Conservation (phyloP, 2,888 invertebrate species). For the Cerastis leucographa region DNA sequence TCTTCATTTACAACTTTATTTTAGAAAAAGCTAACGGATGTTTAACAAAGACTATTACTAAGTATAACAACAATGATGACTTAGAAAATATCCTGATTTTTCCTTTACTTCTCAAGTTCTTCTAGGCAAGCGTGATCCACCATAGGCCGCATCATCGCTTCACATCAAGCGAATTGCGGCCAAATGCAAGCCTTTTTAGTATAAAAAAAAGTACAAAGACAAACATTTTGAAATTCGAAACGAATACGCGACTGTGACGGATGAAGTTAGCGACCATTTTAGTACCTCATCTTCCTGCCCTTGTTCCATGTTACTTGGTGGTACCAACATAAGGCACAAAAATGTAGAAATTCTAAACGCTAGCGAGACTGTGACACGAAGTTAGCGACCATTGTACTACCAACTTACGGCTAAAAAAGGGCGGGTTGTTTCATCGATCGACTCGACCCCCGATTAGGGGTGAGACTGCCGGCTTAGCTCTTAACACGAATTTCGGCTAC, state of each 20-base stretch:
- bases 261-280: neutral
- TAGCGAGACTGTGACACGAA: slow-evolving; percentile 64
- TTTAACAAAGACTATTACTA: no score
- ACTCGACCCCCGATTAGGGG: slow-evolving; percentile 52
- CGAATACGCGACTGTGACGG: neutral
- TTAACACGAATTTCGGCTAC: slow-evolving; percentile 22
- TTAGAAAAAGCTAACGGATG: no score
- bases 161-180: no score
- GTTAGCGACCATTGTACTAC: slow-evolving; percentile 63
- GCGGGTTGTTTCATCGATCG: slow-evolving; percentile 76
- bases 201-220: no score
- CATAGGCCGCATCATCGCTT: no score
- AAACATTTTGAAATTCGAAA: no score
- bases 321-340: neutral
- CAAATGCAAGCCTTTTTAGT: no score
- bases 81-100: neutral
- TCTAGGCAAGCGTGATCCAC: no score
- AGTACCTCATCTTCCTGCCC: neutral
- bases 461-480: slow-evolving; percentile 33
- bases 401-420: slow-evolving; percentile 72
- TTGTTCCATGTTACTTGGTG: no score
- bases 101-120: no score
- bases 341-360: slow-evolving; percentile 37
- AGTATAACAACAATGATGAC: neutral
- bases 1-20: no score